Conservation (phyloP, 1,140 invertebrate species). For the Yoshiicerus persimilis region DNA sequence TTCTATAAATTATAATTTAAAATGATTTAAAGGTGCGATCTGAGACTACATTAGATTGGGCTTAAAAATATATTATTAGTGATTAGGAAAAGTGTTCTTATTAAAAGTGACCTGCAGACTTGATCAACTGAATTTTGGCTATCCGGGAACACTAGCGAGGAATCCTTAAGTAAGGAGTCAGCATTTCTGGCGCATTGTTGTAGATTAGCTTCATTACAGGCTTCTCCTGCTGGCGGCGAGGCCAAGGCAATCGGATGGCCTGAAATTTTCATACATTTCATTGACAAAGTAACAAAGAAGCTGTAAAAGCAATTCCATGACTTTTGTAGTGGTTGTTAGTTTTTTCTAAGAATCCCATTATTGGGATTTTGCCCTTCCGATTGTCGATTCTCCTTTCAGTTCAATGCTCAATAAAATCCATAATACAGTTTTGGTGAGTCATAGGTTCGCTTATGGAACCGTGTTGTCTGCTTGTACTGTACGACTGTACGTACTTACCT, state of each 20-base stretch:
- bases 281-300: background rate
- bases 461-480: too few species aligned
- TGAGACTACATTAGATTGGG: background rate
- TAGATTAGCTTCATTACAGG: background rate
- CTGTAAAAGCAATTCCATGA: background rate
- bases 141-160: conserved; percentile 44
- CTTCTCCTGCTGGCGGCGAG: background rate
- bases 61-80: too few species aligned
- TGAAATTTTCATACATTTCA: background rate
- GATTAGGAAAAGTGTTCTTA: too few species aligned
- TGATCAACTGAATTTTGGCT: conserved; percentile 27
- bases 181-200: conserved; percentile 40
- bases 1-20: too few species aligned
- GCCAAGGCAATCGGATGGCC: background rate
- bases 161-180: conserved; percentile 35
- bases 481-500: too few species aligned
- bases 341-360: background rate
- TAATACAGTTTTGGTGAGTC: too few species aligned
- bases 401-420: background rate
- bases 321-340: background rate
- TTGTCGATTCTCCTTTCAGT: background rate
- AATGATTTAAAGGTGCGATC: background rate
- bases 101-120: conserved; percentile 45
- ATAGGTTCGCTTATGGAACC: too few species aligned
- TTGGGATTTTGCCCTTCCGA: background rate